These are phyloP conservation scores for Pygocentrus nattereri DNA, from an alignment of 2,797 vertebrate genomes.

Conservation along the genomic window DNA sequence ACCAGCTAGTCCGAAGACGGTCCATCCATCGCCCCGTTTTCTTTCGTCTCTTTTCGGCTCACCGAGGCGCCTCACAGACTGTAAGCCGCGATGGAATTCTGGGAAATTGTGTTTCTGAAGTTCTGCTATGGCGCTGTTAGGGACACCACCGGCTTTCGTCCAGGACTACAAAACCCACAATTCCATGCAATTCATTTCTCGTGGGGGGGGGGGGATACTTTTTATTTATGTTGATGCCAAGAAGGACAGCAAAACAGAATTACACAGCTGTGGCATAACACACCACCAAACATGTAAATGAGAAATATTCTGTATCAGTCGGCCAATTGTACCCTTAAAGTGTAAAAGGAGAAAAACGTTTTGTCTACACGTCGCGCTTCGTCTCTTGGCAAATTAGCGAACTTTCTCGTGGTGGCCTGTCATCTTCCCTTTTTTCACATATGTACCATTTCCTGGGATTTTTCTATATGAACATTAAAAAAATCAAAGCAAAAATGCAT, in stretches of 20 bases:
- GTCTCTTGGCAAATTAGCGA: not conserved
- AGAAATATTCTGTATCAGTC: not conserved
- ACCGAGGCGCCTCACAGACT: conserved; percentile 27
- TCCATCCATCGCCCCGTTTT: conserved; percentile 52
- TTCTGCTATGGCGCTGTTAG: conserved; percentile 17
- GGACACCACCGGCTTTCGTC: not conserved
- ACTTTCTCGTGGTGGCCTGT: not conserved
- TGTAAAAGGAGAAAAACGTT: not conserved
- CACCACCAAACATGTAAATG: not conserved
- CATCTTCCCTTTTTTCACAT: no score
- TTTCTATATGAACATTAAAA: no score
- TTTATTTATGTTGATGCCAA: not conserved
- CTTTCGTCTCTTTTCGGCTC: conserved; percentile 46
- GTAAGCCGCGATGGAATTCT: conserved; percentile 63
- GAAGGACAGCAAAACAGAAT: not conserved
- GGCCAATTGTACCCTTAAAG: not conserved
- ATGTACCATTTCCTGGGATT: no score
- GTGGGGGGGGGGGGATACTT: not conserved
- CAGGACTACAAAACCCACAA: conserved; percentile 53
- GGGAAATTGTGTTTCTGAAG: conserved; percentile 83
- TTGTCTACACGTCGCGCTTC: not conserved
- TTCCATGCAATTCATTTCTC: not conserved
- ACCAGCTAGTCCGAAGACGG: conserved; percentile 20
- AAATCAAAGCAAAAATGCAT: no score
- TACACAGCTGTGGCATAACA: not conserved